phyloP scores from a whole-genome alignment of 2,888 invertebrate species.

The Lamellibrachia satsuma region DNA sequence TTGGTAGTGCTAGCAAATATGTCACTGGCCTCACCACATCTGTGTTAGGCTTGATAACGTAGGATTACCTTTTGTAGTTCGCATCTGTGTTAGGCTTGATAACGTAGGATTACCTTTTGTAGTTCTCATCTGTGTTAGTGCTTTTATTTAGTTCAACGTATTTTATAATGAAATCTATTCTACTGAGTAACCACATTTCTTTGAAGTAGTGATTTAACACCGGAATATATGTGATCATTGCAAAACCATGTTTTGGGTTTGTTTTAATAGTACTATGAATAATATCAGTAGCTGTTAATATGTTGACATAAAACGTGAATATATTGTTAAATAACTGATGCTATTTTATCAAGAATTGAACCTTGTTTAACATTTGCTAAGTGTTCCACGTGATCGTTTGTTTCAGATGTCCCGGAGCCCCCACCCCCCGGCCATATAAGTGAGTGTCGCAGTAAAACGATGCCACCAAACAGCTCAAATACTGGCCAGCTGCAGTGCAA shows the following conservation, averaged over 20 bases:
- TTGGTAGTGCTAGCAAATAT: background rate
- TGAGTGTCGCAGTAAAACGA: constrained; percentile 54
- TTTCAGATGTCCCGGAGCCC: background rate
- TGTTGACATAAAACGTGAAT: too few relatives aligned
- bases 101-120: background rate
- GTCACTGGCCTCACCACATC: background rate
- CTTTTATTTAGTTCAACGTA: too few relatives aligned
- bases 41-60: background rate
- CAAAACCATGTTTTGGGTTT: too few relatives aligned
- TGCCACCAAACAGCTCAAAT: constrained; percentile 49
- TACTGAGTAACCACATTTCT: too few relatives aligned
- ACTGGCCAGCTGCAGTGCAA: constrained; percentile 47
- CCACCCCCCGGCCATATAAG: background rate
- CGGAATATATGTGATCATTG: too few relatives aligned
- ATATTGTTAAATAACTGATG: too few relatives aligned
- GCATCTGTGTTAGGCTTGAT: background rate
- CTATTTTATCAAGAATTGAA: too few relatives aligned
- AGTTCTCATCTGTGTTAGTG: background rate
- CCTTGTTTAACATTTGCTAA: background rate
- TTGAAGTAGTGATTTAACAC: too few relatives aligned
- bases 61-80: background rate
- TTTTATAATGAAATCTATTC: too few relatives aligned
- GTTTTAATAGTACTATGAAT: too few relatives aligned
- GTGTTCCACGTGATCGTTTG: background rate
- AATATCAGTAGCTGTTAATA: too few relatives aligned